Conservation (phyloP, 2,113 vertebrate species). For the Hiodon tergisus region DNA sequence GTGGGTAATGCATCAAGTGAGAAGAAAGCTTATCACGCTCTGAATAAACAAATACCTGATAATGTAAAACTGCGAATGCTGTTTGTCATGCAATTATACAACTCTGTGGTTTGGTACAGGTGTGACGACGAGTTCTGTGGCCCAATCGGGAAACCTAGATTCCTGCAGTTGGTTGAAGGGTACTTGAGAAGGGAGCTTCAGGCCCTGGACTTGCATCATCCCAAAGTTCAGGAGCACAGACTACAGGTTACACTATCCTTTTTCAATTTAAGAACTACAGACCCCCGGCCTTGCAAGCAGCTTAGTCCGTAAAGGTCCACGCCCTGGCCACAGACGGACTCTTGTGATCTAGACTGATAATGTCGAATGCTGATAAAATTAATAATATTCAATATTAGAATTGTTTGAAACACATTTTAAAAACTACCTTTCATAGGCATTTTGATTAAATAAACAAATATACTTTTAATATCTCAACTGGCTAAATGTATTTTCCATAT, state of each 20-base stretch:
- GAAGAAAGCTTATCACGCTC: no score
- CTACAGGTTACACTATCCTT: slow-evolving; percentile 59
- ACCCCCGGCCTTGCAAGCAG: no score
- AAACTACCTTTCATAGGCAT: neutral
- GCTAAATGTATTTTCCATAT: no score
- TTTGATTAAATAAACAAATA: neutral
- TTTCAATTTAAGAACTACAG: no score
- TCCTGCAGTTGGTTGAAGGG: slow-evolving; percentile 63
- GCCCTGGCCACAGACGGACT: neutral
- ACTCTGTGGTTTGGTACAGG: slow-evolving; percentile 21
- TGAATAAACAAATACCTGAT: no score
- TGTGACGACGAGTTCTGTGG: slow-evolving; percentile 35
- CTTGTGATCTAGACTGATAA: no score
- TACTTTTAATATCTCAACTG: neutral
- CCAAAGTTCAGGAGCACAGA: slow-evolving; percentile 60
- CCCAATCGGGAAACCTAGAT: slow-evolving; percentile 56
- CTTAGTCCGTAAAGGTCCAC: no score
- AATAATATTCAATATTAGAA: no score
- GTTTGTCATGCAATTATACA: neutral
- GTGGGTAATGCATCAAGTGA: no score
- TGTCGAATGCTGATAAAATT: no score
- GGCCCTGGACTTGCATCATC: slow-evolving; percentile 46
- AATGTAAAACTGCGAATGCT: neutral
- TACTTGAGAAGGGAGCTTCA: slow-evolving; percentile 65
- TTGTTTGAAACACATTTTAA: neutral